Evolutionary conservation across 2,797 vertebrate genomes (phyloP).

Genomic region (Scolopax rusticola): DNA sequence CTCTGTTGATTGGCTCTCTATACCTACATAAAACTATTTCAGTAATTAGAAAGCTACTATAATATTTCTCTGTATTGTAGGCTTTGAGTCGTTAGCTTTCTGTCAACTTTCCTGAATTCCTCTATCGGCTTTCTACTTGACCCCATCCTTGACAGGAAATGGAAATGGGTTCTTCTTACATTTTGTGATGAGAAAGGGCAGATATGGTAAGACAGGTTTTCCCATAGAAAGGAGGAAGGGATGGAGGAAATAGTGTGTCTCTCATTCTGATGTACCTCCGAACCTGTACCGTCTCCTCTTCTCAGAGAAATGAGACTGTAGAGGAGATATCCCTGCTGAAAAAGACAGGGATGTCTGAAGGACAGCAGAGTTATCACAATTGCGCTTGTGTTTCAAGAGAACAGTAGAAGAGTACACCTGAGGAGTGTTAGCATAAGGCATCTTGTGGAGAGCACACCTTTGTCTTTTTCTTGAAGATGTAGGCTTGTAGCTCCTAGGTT

Average conservation of each 20-base stretch:
- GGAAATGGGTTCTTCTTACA: background rate
- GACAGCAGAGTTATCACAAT: background rate
- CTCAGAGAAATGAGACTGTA: background rate
- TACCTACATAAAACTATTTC: conserved; percentile 49
- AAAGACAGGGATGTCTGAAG: background rate
- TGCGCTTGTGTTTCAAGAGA: background rate
- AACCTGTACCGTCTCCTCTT: background rate
- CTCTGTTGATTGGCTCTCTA: background rate
- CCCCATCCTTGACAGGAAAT: background rate
- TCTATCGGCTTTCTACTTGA: background rate
- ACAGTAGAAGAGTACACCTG: background rate
- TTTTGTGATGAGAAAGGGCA: background rate
- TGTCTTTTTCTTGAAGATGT: background rate
- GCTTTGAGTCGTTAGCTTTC: background rate
- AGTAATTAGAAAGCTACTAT: conserved; percentile 43
- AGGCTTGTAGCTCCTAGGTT: background rate
- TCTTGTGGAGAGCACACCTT: background rate
- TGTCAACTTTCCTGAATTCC: background rate
- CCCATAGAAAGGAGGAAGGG: background rate
- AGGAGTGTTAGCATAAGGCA: background rate
- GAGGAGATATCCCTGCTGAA: background rate
- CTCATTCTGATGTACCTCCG: background rate
- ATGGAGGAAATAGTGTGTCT: background rate
- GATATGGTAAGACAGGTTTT: background rate
- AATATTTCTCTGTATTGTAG: conserved; percentile 3